These are phyloP conservation scores for Pedionomus torquatus DNA, from an alignment of 2,113 vertebrate genomes.

Conservation along the genomic window DNA sequence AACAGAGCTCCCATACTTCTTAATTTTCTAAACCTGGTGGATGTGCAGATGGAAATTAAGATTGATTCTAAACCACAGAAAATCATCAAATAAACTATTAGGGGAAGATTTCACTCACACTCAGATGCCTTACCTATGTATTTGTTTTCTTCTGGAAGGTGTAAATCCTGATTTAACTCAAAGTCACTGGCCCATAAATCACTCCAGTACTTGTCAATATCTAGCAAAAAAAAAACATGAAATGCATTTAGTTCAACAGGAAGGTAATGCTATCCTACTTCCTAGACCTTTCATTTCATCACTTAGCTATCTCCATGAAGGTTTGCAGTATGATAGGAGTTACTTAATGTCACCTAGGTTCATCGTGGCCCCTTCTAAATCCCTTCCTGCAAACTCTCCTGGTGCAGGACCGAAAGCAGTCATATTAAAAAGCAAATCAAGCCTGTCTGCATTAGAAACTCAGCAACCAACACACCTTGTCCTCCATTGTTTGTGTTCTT, in stretches of 20 bases:
- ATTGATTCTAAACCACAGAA: not conserved
- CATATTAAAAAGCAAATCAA: not conserved
- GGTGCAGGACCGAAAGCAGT: not conserved
- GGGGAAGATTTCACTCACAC: not conserved
- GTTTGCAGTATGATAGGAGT: not conserved
- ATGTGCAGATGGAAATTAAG: not conserved
- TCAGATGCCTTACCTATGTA: slow-evolving; percentile 86
- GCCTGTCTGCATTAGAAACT: not conserved
- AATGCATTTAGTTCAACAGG: not conserved
- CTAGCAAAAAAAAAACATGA: slow-evolving; percentile 67
- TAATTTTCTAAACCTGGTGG: not conserved
- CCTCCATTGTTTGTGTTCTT: not conserved
- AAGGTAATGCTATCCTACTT: not conserved
- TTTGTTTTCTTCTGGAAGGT: slow-evolving; percentile 92
- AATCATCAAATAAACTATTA: not conserved
- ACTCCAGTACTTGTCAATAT: slow-evolving; percentile 85
- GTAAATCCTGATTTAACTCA: slow-evolving; percentile 84
- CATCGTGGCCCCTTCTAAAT: not conserved
- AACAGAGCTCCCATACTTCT: not conserved
- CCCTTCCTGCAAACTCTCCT: not conserved
- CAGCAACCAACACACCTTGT: not conserved
- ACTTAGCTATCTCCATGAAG: not conserved
- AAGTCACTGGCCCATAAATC: slow-evolving; percentile 86
- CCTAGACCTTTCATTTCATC: not conserved
- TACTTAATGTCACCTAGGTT: not conserved